Base-by-base conservation (phyloP, 2,888 invertebrate species). In the Rhamphomyia laevipes region DNA sequence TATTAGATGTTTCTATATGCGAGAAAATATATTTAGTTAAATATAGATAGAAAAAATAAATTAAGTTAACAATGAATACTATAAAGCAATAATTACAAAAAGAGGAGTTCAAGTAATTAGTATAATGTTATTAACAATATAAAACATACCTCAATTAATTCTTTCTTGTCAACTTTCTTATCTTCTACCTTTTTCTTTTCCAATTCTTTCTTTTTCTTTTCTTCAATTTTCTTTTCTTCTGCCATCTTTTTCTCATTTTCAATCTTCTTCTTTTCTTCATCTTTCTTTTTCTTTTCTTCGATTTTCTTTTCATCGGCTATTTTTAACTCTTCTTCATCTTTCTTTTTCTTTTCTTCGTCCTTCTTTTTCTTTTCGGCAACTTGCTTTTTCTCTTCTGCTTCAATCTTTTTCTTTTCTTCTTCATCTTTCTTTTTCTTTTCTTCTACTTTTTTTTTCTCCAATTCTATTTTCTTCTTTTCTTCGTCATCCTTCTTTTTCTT, bases 301-400 rank as follows among this genome's bases (percentile, higher is more conserved):
- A 31, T 16, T 42, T 47, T 27, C 21, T 51, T 52, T 46, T 51
- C 15, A 43, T 54, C 53, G 37, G 47, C 47, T 33, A 64, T 60
- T 45, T 66, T 60, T 45, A 73, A 45, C 48, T 49, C 48, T 53
- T 57, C 57, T 43, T 54, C 51, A 55, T 54, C 55, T 52, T 58
- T 47, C 53, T 53, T 47, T 53, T 51, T 57, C 41, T 51, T 52
- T 48, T 54, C 37, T 45, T 56, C 55, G 47, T 70, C 40, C 5
- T 38, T 3, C 12, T 40, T 21, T n/a, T 48, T 45, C 47, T 67
- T 57, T 65, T 70, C 71, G 57, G 64, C 62, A 50, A 65, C 61
- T 63, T 68, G 71, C 72, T 67, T 73, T 55, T 69, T 73, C 71
- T 74, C 72, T 73, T 74, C 69, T 65, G 73, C 71, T 54, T 70